Conservation (phyloP, 2,113 vertebrate species). For the Cercopithecus mona region DNA sequence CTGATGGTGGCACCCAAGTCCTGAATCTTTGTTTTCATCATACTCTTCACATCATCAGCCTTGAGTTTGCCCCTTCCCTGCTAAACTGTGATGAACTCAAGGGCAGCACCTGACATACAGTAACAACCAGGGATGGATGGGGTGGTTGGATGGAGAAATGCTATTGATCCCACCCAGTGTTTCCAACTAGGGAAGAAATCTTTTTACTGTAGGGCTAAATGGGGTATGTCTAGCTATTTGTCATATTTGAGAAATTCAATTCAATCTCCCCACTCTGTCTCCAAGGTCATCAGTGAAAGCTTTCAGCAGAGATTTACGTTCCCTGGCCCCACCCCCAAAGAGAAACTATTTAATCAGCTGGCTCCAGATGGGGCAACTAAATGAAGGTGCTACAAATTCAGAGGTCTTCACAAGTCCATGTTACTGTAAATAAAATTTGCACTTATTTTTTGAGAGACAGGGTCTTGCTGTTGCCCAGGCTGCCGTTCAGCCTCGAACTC, state of each 20-base stretch:
- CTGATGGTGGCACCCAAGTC: not conserved
- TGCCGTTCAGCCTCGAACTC: no score
- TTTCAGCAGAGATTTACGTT: not conserved
- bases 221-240: not conserved
- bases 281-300: not conserved
- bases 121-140: not conserved
- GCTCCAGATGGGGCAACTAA: not conserved
- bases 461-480: no score
- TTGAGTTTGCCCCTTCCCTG: not conserved
- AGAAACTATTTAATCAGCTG: not conserved
- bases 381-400: not conserved
- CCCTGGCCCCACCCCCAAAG: not conserved
- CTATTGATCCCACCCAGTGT: not conserved
- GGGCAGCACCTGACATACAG: not conserved
- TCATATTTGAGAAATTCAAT: not conserved
- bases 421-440: not conserved
- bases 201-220: not conserved
- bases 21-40: not conserved
- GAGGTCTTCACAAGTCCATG: not conserved
- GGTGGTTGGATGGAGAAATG: not conserved
- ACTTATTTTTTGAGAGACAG: not conserved
- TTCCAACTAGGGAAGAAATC: not conserved
- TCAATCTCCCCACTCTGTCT: not conserved
- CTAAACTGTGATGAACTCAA: not conserved
- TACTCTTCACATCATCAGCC: not conserved